These are phyloP conservation scores for Ophion ventricosus DNA, from an alignment of 2,888 invertebrate genomes.

Conservation along the genomic window DNA sequence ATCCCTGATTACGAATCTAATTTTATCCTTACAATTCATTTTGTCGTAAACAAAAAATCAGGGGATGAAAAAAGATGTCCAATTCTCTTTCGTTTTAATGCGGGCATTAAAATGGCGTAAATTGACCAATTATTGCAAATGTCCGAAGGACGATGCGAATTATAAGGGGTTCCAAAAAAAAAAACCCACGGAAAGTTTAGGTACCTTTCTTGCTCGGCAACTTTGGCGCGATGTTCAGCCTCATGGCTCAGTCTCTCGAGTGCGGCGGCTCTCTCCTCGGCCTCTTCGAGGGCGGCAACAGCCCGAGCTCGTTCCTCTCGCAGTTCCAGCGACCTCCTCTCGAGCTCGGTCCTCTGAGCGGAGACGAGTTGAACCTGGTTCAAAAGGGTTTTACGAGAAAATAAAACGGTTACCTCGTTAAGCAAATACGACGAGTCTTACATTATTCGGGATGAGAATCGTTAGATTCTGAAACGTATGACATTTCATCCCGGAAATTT, in stretches of 20 bases:
- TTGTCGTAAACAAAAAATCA: too few relatives aligned
- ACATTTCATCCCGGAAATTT: too few relatives aligned
- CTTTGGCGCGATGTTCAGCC: conserved; percentile 83
- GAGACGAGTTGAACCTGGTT: conserved; percentile 89
- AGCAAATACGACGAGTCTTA: neutral
- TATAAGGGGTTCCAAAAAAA: neutral
- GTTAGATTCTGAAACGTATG: too few relatives aligned
- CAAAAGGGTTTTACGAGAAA: conserved; percentile 60
- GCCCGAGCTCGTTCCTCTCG: conserved; percentile 92
- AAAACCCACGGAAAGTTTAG: neutral
- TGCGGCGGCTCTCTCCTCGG: conserved; percentile 93
- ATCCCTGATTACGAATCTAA: too few relatives aligned
- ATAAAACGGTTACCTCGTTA: neutral
- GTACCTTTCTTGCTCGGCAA: conserved; percentile 84
- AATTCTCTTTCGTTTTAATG: neutral
- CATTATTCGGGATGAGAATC: too few relatives aligned
- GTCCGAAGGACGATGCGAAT: neutral
- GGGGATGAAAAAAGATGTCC: too few relatives aligned
- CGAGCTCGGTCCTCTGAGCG: conserved; percentile 93
- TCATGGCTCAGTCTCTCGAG: conserved; percentile 89
- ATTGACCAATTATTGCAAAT: neutral
- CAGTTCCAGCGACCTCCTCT: conserved; percentile 90
- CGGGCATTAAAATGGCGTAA: neutral
- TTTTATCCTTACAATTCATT: too few relatives aligned
- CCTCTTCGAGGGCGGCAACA: conserved; percentile 92